phyloP scores from a whole-genome alignment of 2,888 invertebrate genomes.

The Tinea pellionella region DNA sequence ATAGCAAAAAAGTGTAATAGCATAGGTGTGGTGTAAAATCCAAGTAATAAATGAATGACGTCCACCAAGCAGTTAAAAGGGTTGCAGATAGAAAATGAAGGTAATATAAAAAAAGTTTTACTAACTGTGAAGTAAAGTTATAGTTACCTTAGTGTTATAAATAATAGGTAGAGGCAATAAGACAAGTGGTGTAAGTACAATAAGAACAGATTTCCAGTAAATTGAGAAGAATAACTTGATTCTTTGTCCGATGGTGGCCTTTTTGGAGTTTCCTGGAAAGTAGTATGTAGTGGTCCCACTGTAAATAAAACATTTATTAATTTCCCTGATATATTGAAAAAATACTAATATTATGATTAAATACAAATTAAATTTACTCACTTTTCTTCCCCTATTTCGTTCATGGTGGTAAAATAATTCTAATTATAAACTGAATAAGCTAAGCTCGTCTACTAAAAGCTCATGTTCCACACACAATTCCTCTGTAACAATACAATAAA shows the following conservation, averaged over 20 bases:
- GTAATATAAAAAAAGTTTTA: no score
- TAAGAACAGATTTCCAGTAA: constrained; percentile 81
- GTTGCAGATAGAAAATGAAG: no score
- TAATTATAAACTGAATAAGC: background rate
- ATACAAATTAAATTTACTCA: background rate
- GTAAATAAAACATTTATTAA: constrained; percentile 25
- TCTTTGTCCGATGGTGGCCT: constrained; percentile 44
- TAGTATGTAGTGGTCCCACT: constrained; percentile 58
- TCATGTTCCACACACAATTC: background rate
- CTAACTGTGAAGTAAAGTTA: no score
- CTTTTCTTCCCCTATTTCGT: background rate
- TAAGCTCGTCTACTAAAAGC: background rate
- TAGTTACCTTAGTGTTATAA: constrained; percentile 59
- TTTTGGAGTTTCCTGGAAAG: constrained; percentile 46
- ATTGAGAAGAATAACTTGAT: constrained; percentile 65
- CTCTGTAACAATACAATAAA: no score
- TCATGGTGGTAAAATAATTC: background rate
- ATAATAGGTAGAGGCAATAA: constrained; percentile 76
- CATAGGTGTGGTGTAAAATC: no score
- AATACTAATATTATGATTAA: background rate
- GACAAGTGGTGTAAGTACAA: constrained; percentile 75
- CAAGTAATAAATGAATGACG: no score
- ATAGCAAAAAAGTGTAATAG: no score
- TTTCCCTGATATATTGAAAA: background rate
- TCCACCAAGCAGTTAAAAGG: no score